Evolutionary conservation across 2,797 vertebrate genomes (phyloP).

Genomic region (Heterohyrax brucei): DNA sequence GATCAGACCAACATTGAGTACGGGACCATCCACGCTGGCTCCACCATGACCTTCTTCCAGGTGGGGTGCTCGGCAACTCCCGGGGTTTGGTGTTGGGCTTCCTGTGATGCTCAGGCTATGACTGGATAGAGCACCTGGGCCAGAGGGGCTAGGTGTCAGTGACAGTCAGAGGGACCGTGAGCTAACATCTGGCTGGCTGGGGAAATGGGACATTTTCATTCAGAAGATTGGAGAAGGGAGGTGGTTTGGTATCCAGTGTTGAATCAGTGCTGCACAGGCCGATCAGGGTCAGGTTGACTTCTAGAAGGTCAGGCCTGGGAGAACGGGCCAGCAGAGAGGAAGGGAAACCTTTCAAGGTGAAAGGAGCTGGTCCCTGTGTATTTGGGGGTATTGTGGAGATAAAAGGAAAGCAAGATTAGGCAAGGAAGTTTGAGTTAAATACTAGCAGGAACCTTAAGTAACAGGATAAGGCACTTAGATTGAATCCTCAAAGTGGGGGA

Average conservation of each 20-base stretch:
- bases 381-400: background rate
- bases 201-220: background rate
- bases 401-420: background rate
- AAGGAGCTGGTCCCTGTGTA: background rate
- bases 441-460: background rate
- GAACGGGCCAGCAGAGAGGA: background rate
- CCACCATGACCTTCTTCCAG: constrained; percentile 99
- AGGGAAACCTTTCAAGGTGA: background rate
- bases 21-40: constrained; percentile 97
- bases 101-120: background rate
- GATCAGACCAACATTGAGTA: constrained; percentile 98
- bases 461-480: background rate
- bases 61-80: constrained; percentile 84
- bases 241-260: background rate
- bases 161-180: background rate
- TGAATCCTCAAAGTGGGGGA: background rate
- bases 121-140: background rate
- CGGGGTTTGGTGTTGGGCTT: background rate
- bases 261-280: background rate
- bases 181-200: background rate
- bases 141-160: background rate
- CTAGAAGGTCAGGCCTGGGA: background rate
- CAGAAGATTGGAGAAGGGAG: background rate
- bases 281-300: background rate
- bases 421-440: background rate